phyloP scores from a whole-genome alignment of 2,888 invertebrate genomes.

The Synanthedon andrenaeformis region DNA sequence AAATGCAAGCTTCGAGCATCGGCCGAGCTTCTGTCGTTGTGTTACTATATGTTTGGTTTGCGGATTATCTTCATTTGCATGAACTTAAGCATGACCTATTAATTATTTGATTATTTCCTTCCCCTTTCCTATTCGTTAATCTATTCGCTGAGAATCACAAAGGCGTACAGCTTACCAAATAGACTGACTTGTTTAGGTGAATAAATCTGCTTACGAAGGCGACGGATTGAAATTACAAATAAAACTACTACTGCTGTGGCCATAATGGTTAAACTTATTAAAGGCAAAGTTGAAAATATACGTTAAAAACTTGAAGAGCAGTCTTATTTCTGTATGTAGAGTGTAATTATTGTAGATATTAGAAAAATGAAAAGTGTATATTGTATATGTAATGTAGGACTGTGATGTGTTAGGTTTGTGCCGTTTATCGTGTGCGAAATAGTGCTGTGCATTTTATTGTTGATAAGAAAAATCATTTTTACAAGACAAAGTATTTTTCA shows the following conservation, averaged over 20 bases:
- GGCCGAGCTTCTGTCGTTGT: conserved; percentile 60
- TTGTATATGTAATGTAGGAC: conserved; percentile 26
- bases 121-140: conserved; percentile 40
- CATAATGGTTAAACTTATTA: too few relatives aligned
- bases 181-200: conserved; percentile 1
- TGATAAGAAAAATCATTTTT: background rate
- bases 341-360: conserved; percentile 32
- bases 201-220: conserved; percentile 10
- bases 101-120: conserved; percentile 30
- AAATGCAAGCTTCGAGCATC: conserved; percentile 51
- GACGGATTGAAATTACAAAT: background rate
- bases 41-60: conserved; percentile 54
- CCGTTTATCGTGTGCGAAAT: background rate
- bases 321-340: conserved; percentile 24
- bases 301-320: conserved; percentile 21
- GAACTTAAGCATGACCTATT: conserved; percentile 57
- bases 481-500: too few relatives aligned
- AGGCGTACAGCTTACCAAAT: conserved; percentile 23
- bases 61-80: conserved; percentile 68
- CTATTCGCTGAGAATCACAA: conserved; percentile 33
- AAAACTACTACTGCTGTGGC: too few relatives aligned
- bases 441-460: background rate
- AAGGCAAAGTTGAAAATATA: conserved; percentile 4
- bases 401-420: conserved; percentile 46
- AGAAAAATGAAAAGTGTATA: conserved; percentile 23